Evolutionary conservation across 2,888 invertebrate genomes (phyloP).

Genomic region (Tribolium freemani): DNA sequence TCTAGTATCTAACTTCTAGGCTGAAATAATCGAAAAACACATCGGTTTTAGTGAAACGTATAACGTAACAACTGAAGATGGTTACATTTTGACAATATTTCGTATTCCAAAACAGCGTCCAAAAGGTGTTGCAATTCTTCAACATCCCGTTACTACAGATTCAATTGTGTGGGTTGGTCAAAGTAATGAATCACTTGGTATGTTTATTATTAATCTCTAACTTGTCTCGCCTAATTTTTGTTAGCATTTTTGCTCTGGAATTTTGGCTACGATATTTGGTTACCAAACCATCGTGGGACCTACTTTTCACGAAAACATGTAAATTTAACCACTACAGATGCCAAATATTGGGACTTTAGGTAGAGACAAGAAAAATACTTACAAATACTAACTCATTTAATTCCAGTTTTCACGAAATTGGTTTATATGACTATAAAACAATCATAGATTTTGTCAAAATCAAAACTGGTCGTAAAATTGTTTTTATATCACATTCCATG

Average conservation of each 20-base stretch:
- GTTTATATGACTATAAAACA: slow-evolving; percentile 43
- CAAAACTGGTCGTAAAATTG: slow-evolving; percentile 28
- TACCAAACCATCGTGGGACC: slow-evolving; percentile 46
- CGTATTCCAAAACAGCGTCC: not conserved
- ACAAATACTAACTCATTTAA: not conserved
- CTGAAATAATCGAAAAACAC: slow-evolving; percentile 4
- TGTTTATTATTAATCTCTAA: not conserved
- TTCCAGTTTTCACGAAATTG: slow-evolving; percentile 50
- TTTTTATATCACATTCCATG: slow-evolving; percentile 47
- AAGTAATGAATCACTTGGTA: slow-evolving; percentile 40
- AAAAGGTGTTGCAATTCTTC: slow-evolving; percentile 2
- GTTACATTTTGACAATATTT: not conserved
- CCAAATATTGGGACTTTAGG: slow-evolving; percentile 46
- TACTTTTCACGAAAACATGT: slow-evolving; percentile 38
- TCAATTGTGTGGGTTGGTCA: slow-evolving; percentile 34
- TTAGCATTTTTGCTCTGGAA: slow-evolving; percentile 42
- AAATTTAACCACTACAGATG: slow-evolving; percentile 10
- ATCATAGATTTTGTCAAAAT: slow-evolving; percentile 36
- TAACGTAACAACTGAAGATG: not conserved
- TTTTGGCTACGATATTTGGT: slow-evolving; percentile 47
- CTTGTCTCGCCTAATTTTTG: not conserved
- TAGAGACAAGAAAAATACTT: not conserved
- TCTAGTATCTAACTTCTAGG: not conserved
- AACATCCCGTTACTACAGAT: slow-evolving; percentile 8
- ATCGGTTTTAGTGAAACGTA: slow-evolving; percentile 3